Base-by-base conservation (phyloP, 2,797 vertebrate genomes). In the Diplodus sargus region DNA sequence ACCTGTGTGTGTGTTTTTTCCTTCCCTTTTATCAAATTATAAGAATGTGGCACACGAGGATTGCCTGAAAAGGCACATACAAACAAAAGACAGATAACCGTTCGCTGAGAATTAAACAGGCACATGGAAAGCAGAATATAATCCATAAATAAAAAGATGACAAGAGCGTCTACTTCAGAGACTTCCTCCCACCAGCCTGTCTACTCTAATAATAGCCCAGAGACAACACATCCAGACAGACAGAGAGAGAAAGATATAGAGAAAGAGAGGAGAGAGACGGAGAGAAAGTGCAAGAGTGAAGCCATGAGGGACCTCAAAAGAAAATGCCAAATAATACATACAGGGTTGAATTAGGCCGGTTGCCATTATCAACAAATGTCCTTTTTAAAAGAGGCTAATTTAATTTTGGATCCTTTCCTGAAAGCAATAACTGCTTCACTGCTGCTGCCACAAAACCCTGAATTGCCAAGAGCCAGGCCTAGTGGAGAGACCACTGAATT, bases 81-180 rank as follows among this genome's bases (percentile, higher is more conserved):
- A 87, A 73, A 83, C 63, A 82, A 80, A 87, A 77, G 42, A 79
- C 62, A 81, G 49, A 78, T 78, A 83, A 61, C 57, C 22, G 52
- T 67, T 78, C 54, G 52, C 60, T 22, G 73, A 83, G 74, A 85
- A 90, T 83, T 79, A 92, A 85, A 80, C 47, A 69, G 57, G 53
- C 70, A 84, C 85, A 86, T 82, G 70, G 85, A 90, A 90, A 88
- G 87, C 83, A 90, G 76, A 93, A 90, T 89, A 87, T 89, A 91
- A 95, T 93, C 91, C 93, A 94, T 95, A 94, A 93, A 91, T 93
- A 93, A 93, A 95, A 95, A 95, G 91, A 95, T 94, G 93, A 95
- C 93, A 94, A 94, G 90, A 93, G 92, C 69, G 79, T 94, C 91
- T 93, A 94, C 92, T 95, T 94, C 90, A 93, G 92, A 94, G 91